Evolutionary conservation across 2,888 invertebrate species (phyloP).

Genomic region (Adelognathus sp.): DNA sequence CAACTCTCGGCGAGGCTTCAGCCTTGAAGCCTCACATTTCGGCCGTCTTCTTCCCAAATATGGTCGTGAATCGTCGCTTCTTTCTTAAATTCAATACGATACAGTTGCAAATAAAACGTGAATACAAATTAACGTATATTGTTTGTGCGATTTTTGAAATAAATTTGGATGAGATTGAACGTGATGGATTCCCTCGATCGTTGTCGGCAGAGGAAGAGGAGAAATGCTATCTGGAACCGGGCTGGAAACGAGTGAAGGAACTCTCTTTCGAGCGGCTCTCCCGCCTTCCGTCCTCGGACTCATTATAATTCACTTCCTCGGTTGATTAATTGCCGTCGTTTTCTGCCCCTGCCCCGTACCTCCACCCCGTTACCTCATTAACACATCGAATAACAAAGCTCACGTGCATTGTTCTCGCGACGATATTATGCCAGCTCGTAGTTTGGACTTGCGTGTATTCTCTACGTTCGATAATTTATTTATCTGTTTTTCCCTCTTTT

Average conservation of each 20-base stretch:
- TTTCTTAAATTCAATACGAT: neutral
- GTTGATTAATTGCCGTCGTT: constrained; percentile 71
- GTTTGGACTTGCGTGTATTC: constrained; percentile 10
- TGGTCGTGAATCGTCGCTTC: constrained; percentile 18
- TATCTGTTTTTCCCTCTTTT: neutral
- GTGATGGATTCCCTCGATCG: neutral
- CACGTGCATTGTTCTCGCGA: constrained; percentile 51
- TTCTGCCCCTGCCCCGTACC: neutral
- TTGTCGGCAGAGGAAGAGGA: neutral
- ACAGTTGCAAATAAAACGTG: neutral
- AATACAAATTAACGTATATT: neutral
- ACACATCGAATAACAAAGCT: constrained; percentile 53
- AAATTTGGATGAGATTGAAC: neutral
- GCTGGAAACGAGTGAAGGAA: constrained; percentile 52
- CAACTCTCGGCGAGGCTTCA: constrained; percentile 8
- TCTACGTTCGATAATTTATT: constrained; percentile 24
- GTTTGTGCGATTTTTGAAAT: neutral
- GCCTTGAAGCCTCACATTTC: constrained; percentile 62
- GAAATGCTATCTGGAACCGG: neutral
- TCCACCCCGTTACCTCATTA: constrained; percentile 48
- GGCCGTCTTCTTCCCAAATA: constrained; percentile 10
- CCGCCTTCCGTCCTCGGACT: constrained; percentile 67
- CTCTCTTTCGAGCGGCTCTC: constrained; percentile 50
- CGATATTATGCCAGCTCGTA: constrained; percentile 29
- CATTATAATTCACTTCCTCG: constrained; percentile 71